Evolutionary conservation across 1,140 invertebrate genomes (phyloP).

Genomic region (Drosophila gunungcola): DNA sequence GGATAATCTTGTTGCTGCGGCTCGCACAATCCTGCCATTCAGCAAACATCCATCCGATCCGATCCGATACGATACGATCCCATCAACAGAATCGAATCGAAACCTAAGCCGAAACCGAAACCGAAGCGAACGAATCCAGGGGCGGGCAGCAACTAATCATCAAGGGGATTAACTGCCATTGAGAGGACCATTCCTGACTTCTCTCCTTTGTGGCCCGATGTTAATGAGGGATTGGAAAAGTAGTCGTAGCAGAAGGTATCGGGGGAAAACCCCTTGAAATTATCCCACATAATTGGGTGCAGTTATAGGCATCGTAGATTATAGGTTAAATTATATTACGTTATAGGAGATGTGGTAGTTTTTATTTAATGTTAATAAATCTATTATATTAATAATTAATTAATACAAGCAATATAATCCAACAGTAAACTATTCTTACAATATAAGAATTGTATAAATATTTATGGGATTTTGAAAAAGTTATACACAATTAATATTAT

Average conservation of each 20-base stretch:
- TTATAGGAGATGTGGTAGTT: neutral
- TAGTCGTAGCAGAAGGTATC: neutral
- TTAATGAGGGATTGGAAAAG: slow-evolving; percentile 28
- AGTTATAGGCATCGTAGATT: neutral
- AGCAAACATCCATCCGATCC: slow-evolving; percentile 2
- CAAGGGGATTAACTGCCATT: slow-evolving; percentile 53
- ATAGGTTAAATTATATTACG: neutral
- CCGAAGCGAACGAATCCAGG: slow-evolving; percentile 7
- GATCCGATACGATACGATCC: slow-evolving; percentile 14
- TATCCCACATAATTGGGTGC: slow-evolving; percentile 3
- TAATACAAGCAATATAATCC: too few relatives aligned
- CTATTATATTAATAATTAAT: too few relatives aligned
- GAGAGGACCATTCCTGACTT: slow-evolving; percentile 40
- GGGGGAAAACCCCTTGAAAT: neutral
- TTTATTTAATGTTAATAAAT: too few relatives aligned
- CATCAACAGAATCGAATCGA: slow-evolving; percentile 23
- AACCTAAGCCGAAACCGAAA: slow-evolving; percentile 1
- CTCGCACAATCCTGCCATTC: slow-evolving; percentile 35
- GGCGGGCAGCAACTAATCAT: slow-evolving; percentile 51
- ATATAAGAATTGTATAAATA: too few relatives aligned
- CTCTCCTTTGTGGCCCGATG: slow-evolving; percentile 11
- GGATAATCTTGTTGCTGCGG: slow-evolving; percentile 47
- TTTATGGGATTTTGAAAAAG: too few relatives aligned
- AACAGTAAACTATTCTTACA: too few relatives aligned
- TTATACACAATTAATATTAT: too few relatives aligned